phyloP scores from a whole-genome alignment of 2,113 vertebrate genomes.

The Pachycephala philippinensis region DNA sequence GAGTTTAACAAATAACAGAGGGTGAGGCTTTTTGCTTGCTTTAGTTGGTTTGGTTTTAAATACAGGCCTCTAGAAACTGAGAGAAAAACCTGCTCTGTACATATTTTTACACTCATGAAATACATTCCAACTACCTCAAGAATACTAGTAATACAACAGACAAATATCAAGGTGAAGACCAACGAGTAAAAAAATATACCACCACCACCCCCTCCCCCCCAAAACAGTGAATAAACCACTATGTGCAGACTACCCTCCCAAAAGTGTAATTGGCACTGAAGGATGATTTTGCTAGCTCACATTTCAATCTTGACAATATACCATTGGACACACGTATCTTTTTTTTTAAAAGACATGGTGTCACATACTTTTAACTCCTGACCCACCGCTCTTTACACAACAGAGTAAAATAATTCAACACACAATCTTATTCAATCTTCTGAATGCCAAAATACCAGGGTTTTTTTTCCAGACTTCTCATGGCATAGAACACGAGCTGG shows the following conservation, averaged over 20 bases:
- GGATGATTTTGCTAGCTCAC: neutral
- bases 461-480: neutral
- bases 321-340: neutral
- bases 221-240: neutral
- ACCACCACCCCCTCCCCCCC: accelerated
- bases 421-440: neutral
- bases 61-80: neutral
- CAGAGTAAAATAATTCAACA: neutral
- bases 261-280: neutral
- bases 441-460: neutral
- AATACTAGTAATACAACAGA: neutral
- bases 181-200: neutral
- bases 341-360: neutral
- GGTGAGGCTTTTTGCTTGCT: neutral
- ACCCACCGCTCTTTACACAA: neutral
- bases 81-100: neutral
- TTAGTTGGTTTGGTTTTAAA: neutral
- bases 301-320: neutral
- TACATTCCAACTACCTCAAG: neutral
- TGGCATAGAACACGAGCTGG: neutral
- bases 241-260: neutral
- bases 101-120: neutral
- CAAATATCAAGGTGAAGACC: neutral
- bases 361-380: neutral
- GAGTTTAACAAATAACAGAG: neutral